Evolutionary conservation across 2,113 vertebrate genomes (phyloP), one percentile per base, ranked within the genome.

Genomic region (Leucopsar rothschildi): DNA sequence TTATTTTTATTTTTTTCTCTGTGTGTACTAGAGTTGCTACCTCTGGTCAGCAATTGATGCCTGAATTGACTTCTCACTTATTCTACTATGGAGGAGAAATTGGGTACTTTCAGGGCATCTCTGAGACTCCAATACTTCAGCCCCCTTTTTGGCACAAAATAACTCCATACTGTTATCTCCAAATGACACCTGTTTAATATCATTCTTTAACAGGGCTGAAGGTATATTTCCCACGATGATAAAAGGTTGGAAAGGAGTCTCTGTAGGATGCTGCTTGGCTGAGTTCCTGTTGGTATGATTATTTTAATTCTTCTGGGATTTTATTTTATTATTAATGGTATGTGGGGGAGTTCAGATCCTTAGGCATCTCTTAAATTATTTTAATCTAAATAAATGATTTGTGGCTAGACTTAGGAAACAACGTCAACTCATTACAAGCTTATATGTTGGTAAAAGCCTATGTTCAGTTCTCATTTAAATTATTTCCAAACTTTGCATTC

Each of bases 281-380:
- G 82, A 56, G 82, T 90, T 96, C 79, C 93, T 94, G 33, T 49
- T 83, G 27, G 19, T 88, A 70, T 65, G 71, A 73, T 88, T 94
- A 87, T 95, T 94, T 96, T 95, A n/a, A 82, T 90, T 83, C 90
- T 92, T 88, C 68, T 83, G 87, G 90, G 88, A 81, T 92, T 96
- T 92, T 78, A 70, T 55, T 92, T 20, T 94, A 68, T 94, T 95
- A 94, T 88, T 92, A 94, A 93, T 83, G 82, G 57, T 81, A 80
- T 90, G 37, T 90, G 72, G 92, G 25, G 76, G 79, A 93, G 37
- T 56, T 77, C 49, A 64, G 56, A 82, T 64, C 44, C 56, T 90
- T 88, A 95, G 50, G 37, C 52, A 81, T 78, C 52, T 92, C 90
- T 75, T 86, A 4, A 94, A 90, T 94, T 95, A 85, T 96, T 96